Conservation (phyloP, 1,140 invertebrate genomes). For the Leptinotarsa lineolata region DNA sequence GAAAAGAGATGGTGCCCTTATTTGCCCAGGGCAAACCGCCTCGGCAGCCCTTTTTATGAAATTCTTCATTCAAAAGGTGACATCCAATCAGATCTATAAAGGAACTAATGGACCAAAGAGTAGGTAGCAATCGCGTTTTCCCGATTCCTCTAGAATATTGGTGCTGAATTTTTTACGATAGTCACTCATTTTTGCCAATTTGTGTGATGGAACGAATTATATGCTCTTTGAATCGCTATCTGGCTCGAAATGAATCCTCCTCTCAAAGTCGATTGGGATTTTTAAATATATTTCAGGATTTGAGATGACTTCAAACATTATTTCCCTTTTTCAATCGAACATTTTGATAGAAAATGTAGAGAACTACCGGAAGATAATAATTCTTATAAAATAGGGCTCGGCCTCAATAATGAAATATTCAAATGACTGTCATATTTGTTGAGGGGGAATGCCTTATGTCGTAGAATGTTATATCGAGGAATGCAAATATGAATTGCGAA, state of each 20-base stretch:
- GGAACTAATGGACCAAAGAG: constrained; percentile 27
- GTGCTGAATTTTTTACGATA: not conserved
- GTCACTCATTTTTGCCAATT: not conserved
- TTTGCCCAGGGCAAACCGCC: constrained; percentile 30
- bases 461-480: too few relatives aligned
- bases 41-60: constrained; percentile 24
- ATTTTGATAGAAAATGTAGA: too few relatives aligned
- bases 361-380: too few relatives aligned
- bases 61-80: constrained; percentile 29
- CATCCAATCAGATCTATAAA: constrained; percentile 29
- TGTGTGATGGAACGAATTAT: not conserved
- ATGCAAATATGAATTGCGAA: too few relatives aligned
- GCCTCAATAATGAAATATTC: too few relatives aligned
- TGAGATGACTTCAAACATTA: too few relatives aligned
- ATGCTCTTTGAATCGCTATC: not conserved
- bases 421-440: too few relatives aligned
- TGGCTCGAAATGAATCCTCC: not conserved
- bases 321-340: too few relatives aligned
- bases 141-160: constrained; percentile 1
- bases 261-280: not conserved
- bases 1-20: constrained; percentile 30
- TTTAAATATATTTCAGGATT: not conserved
- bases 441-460: too few relatives aligned
- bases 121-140: constrained; percentile 8
- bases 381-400: too few relatives aligned